These are phyloP conservation scores for Camelus bactrianus DNA, from an alignment of 2,113 vertebrate genomes.

Conservation along the genomic window DNA sequence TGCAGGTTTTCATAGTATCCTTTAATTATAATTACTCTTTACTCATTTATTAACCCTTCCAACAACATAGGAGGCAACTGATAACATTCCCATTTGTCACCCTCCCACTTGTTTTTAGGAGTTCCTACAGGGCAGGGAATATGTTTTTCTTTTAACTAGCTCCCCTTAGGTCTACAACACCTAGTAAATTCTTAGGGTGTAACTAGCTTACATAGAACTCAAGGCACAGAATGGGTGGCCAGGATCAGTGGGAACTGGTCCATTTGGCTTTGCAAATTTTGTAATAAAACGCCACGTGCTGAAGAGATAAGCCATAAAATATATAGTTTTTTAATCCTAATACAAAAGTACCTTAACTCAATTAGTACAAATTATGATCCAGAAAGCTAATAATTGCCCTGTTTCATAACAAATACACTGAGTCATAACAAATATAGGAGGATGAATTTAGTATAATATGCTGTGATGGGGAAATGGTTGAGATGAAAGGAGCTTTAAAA, in stretches of 20 bases:
- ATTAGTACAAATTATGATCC: background rate
- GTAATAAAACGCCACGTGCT: background rate
- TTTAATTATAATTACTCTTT: slow-evolving; percentile 5
- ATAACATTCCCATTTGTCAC: slow-evolving; percentile 50
- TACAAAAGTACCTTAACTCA: background rate
- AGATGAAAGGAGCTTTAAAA: slow-evolving; percentile 32
- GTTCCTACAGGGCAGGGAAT: background rate
- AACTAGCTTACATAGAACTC: background rate
- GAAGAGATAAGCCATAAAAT: slow-evolving; percentile 1
- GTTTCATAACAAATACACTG: background rate
- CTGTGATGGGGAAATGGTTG: background rate
- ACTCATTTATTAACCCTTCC: slow-evolving; percentile 4
- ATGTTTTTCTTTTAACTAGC: slow-evolving; percentile 8
- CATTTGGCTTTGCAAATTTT: background rate
- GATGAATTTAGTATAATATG: background rate
- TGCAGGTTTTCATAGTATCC: slow-evolving; percentile 11
- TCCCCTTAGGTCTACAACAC: background rate
- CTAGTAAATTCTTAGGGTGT: background rate
- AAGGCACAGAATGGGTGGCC: background rate
- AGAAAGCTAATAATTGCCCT: background rate
- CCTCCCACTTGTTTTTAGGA: background rate
- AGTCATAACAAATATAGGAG: background rate
- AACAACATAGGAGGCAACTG: background rate
- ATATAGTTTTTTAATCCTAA: background rate
- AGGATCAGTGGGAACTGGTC: background rate